Evolutionary conservation across 2,797 vertebrate species (phyloP).

Genomic region (Anableps anableps): DNA sequence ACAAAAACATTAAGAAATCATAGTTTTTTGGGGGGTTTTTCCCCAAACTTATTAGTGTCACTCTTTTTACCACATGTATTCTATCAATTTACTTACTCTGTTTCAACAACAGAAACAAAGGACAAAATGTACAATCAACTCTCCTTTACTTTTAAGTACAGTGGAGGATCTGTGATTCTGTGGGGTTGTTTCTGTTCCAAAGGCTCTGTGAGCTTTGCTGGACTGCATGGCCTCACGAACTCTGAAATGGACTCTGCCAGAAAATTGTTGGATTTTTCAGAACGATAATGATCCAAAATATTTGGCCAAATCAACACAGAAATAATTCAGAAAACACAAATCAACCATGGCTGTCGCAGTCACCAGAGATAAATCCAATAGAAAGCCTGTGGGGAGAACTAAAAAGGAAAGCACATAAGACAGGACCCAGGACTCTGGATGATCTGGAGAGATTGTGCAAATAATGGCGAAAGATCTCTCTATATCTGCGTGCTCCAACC

Average conservation of each 20-base stretch:
- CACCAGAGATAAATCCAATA: not conserved
- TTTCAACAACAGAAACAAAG: not conserved
- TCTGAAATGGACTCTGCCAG: not conserved
- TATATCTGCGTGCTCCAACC: not conserved
- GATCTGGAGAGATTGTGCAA: not conserved
- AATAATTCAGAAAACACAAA: not conserved
- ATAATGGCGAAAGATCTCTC: not conserved
- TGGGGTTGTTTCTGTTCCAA: not conserved
- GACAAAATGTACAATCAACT: not conserved
- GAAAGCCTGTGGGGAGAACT: not conserved
- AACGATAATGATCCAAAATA: not conserved
- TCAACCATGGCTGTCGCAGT: not conserved
- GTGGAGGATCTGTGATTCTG: not conserved
- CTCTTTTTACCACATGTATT: not conserved
- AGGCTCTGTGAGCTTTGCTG: not conserved
- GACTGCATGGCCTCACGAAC: not conserved
- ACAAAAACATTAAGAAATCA: too few species aligned
- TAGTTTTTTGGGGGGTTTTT: too few species aligned
- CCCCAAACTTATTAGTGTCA: not conserved
- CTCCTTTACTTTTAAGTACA: not conserved
- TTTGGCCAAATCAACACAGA: not conserved
- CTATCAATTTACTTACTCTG: not conserved
- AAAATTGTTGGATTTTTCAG: not conserved
- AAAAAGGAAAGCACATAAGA: not conserved
- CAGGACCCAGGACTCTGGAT: not conserved